Conservation (phyloP, 2,113 vertebrate species). For the Cygnus buccinator region DNA sequence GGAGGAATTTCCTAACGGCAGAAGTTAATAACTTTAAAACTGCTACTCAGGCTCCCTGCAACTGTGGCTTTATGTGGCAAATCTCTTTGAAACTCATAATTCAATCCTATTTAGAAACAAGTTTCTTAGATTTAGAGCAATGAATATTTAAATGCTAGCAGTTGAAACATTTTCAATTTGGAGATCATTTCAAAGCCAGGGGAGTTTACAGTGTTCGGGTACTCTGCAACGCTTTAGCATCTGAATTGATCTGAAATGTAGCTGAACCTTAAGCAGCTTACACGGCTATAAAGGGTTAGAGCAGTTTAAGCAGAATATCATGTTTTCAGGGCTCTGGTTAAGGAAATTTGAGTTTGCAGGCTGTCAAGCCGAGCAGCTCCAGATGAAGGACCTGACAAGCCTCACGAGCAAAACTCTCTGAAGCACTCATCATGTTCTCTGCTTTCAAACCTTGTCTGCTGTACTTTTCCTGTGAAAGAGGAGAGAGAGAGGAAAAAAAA, state of each 20-base stretch:
- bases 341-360: neutral
- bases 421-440: neutral
- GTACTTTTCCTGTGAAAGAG: neutral
- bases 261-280: slow-evolving; percentile 49
- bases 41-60: neutral
- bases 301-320: slow-evolving; percentile 16
- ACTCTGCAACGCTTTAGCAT: accelerated
- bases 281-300: neutral
- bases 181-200: slow-evolving; percentile 40
- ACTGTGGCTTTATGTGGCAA: slow-evolving; percentile 46
- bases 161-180: slow-evolving; percentile 50
- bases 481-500: too few species aligned
- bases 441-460: slow-evolving; percentile 1
- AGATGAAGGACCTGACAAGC: slow-evolving; percentile 15
- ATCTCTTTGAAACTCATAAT: slow-evolving; percentile 47
- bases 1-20: slow-evolving; percentile 7
- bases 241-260: neutral
- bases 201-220: neutral
- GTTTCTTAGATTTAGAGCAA: slow-evolving; percentile 51
- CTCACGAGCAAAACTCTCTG: neutral
- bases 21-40: slow-evolving; percentile 52
- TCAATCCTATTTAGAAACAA: slow-evolving; percentile 66
- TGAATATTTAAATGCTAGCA: slow-evolving; percentile 55
- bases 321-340: slow-evolving; percentile 14
- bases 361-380: neutral